Evolutionary conservation across 2,888 invertebrate species (phyloP).

Genomic region (Atethmia centrago): DNA sequence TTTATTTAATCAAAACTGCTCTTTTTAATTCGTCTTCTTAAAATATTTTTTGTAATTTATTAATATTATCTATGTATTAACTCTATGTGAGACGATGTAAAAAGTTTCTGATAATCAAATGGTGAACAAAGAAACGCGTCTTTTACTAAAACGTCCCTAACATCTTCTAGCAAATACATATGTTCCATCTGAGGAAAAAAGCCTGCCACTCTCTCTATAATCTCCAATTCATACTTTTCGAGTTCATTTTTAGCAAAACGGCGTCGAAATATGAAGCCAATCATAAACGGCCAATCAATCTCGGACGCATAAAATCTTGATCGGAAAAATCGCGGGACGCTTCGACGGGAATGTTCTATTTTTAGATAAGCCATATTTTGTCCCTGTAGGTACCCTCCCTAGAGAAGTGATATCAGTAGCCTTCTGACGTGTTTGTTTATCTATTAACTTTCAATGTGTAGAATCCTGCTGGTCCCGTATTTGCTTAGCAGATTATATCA

Average conservation of each 20-base stretch:
- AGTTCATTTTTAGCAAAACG: not conserved
- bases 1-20: not conserved
- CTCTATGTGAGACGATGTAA: no score
- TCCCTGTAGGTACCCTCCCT: not conserved
- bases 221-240: not conserved
- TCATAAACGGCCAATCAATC: constrained; percentile 37
- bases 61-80: no score
- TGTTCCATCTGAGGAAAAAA: not conserved
- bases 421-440: not conserved
- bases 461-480: not conserved
- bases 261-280: constrained; percentile 37
- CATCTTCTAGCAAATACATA: not conserved
- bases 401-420: no score
- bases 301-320: constrained; percentile 25
- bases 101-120: no score
- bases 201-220: not conserved
- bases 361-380: constrained; percentile 11
- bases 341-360: constrained; percentile 8
- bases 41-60: no score
- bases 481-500: not conserved
- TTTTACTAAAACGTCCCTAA: no score
- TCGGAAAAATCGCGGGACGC: constrained; percentile 7
- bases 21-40: not conserved
- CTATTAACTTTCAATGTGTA: not conserved
- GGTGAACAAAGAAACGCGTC: no score